Percentiles rank a stretch among this genome's conserved stretches.
These are phyloP conservation scores for Neocrepidodera transversa DNA, from an alignment of 2,888 invertebrate species.

Conservation along the genomic window DNA sequence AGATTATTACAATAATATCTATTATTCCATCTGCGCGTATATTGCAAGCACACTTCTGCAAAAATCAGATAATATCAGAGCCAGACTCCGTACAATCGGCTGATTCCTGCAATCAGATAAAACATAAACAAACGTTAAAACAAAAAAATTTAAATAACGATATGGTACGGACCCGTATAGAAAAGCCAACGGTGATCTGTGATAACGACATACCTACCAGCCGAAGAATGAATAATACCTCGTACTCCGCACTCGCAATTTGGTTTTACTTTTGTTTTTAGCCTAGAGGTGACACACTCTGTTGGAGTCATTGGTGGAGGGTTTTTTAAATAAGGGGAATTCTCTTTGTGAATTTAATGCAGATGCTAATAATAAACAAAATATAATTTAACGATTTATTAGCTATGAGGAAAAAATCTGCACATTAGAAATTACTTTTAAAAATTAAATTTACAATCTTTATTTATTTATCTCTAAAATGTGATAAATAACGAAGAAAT, in stretches of 20 bases:
- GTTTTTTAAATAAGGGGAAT: too few species aligned
- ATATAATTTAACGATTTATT: too few species aligned
- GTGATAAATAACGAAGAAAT: too few species aligned
- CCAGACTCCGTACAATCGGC: slow-evolving; percentile 9
- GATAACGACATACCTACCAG: slow-evolving; percentile 22
- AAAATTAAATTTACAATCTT: too few species aligned
- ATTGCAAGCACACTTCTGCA: slow-evolving; percentile 12
- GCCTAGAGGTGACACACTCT: slow-evolving; percentile 15
- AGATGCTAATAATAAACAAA: too few species aligned
- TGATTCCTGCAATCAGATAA: slow-evolving; percentile 27
- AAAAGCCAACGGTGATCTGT: slow-evolving; percentile 24
- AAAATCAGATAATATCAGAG: slow-evolving; percentile 23
- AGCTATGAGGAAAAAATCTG: too few species aligned
- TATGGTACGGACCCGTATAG: slow-evolving; percentile 20
- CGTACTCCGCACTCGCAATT: background rate
- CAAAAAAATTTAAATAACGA: slow-evolving; percentile 18
- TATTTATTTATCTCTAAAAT: too few species aligned
- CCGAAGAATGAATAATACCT: slow-evolving; percentile 16
- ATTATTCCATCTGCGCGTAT: slow-evolving; percentile 2
- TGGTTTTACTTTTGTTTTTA: slow-evolving; percentile 29
- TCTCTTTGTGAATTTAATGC: too few species aligned
- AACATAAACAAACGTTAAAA: slow-evolving; percentile 23
- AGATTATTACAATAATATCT: slow-evolving; percentile 6
- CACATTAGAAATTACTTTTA: too few species aligned
- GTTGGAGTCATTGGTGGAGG: too few species aligned